Evolutionary conservation across 2,797 vertebrate species (phyloP), one percentile per base, ranked within the genome.

Genomic region (Typhlichthys subterraneus): DNA sequence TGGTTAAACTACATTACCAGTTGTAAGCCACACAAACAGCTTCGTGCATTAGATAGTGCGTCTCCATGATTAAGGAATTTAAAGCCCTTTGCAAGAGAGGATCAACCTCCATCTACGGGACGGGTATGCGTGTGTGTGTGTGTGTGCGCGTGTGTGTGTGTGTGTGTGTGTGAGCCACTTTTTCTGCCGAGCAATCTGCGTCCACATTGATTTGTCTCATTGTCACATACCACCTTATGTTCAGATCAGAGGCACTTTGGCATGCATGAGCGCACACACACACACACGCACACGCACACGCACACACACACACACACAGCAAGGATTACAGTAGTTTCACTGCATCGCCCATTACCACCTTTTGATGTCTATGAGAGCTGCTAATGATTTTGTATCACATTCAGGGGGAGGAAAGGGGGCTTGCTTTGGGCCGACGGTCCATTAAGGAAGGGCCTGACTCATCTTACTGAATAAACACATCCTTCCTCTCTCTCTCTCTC

Each of bases 391-490:
- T 80, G 76, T 74, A 84, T 69, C 67, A 77, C 62, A 74, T 85
- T 84, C 81, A 73, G 75, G 75, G 45, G 70, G 67, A 59, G 33
- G 8, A 8, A 38, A 8, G 33, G 33, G 3, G 33, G 33, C 8
- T 38, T 67, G 17, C 62, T 58, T 61, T 62, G 67, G 77, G 80
- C 63, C 70, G 79, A 70, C 82, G 82, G 77, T 84, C 88, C 87
- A 90, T 91, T 90, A 88, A 84, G 73, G 65, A 88, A 84, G 73
- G 65, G 73, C 63, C 72, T 66, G 64, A 86, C 70, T 85, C 88
- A 89, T 79, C 77, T 67, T 87, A 82, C 85, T 88, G 88, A 89
- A 79, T 88, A 82, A 88, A 90, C 85, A 85, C 77, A 84, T 79
- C 50, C 63, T 75, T 69, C 61, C 51, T 38, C 67, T n/a, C 73